Evolutionary conservation across 2,888 invertebrate species (phyloP).

Genomic region (Hypselothyrea guttata): DNA sequence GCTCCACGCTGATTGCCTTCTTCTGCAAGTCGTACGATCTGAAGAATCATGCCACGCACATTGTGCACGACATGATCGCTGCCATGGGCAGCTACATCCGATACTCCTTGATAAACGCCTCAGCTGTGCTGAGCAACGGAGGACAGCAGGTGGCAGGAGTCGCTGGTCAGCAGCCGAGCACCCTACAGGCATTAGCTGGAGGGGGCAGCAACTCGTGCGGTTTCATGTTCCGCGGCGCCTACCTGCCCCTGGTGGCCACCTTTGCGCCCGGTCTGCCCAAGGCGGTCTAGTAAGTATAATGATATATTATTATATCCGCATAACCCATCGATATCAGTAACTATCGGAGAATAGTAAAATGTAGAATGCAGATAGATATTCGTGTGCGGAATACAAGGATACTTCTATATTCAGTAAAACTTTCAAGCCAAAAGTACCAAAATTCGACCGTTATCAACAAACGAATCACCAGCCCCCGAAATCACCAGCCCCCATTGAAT

Average conservation of each 20-base stretch:
- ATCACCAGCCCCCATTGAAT: too few relatives aligned
- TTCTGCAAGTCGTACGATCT: slow-evolving; percentile 98
- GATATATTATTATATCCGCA: too few relatives aligned
- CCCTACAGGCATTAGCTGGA: slow-evolving; percentile 81
- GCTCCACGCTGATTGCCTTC: slow-evolving; percentile 91
- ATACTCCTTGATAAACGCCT: slow-evolving; percentile 88
- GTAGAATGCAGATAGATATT: too few relatives aligned
- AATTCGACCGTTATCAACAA: too few relatives aligned
- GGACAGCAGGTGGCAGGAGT: slow-evolving; percentile 44
- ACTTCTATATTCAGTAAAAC: too few relatives aligned
- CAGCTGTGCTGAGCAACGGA: slow-evolving; percentile 77
- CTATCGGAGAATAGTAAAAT: too few relatives aligned
- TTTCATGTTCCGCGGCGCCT: slow-evolving; percentile 95
- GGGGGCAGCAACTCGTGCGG: slow-evolving; percentile 84
- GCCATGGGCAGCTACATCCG: slow-evolving; percentile 97
- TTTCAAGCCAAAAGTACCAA: too few relatives aligned
- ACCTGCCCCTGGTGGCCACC: slow-evolving; percentile 93
- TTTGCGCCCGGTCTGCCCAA: slow-evolving; percentile 93
- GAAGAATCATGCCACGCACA: slow-evolving; percentile 95
- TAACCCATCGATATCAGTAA: too few relatives aligned
- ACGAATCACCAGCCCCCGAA: too few relatives aligned
- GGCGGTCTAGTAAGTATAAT: slow-evolving; percentile 90
- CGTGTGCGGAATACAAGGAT: too few relatives aligned
- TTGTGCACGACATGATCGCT: slow-evolving; percentile 97
- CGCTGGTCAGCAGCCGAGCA: slow-evolving; percentile 47